Percentiles rank a stretch among this genome's conserved stretches.
These are phyloP conservation scores for Cheilosia vulpina DNA, from an alignment of 2,888 invertebrate species.

Conservation along the genomic window DNA sequence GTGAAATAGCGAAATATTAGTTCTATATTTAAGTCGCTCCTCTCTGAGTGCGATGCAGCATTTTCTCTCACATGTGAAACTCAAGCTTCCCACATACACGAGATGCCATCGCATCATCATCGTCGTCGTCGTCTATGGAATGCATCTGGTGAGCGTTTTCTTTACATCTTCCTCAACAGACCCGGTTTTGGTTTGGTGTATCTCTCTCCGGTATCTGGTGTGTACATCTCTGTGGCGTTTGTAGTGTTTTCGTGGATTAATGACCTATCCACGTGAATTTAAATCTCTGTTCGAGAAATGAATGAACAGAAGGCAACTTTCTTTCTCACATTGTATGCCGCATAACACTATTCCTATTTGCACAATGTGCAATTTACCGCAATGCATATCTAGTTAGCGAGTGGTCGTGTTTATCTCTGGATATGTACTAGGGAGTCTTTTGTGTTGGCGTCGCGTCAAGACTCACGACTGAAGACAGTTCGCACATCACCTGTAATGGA, in stretches of 20 bases:
- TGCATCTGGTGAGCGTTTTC: slow-evolving; percentile 26
- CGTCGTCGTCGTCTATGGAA: slow-evolving; percentile 56
- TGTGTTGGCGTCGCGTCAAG: neutral
- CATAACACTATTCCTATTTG: neutral
- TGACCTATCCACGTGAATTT: slow-evolving; percentile 73
- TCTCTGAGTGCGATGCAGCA: neutral
- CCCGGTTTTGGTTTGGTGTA: slow-evolving; percentile 50
- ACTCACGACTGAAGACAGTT: neutral
- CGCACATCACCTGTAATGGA: slow-evolving; percentile 24
- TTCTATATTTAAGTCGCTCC: slow-evolving; percentile 61
- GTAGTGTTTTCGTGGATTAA: slow-evolving; percentile 67
- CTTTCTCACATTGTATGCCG: slow-evolving; percentile 55
- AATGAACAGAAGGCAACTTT: slow-evolving; percentile 62
- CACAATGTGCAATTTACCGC: slow-evolving; percentile 44
- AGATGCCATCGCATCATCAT: slow-evolving; percentile 29
- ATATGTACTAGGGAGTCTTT: slow-evolving; percentile 7
- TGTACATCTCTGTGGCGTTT: slow-evolving; percentile 35
- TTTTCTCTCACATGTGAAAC: slow-evolving; percentile 54
- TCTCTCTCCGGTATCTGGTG: neutral
- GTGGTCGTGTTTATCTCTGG: neutral
- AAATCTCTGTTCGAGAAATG: slow-evolving; percentile 43
- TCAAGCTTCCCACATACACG: slow-evolving; percentile 66
- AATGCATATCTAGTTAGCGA: slow-evolving; percentile 9
- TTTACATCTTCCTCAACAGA: slow-evolving; percentile 43
- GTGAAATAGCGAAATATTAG: slow-evolving; percentile 11